Conservation (phyloP, 1,140 invertebrate genomes). For the Drosophila sp. region DNA sequence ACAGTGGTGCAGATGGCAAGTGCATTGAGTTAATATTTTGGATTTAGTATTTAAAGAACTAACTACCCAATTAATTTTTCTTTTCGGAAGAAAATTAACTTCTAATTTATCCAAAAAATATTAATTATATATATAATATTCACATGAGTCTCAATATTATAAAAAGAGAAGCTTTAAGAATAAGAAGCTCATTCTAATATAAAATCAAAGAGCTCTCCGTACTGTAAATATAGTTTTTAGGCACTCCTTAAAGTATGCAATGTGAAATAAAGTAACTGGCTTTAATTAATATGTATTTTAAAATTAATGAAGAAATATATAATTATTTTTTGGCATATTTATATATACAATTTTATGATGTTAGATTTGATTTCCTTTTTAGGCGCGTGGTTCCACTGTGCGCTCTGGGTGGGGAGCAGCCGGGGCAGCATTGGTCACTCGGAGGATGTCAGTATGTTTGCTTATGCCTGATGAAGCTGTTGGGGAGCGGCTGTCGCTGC, state of each 20-base stretch:
- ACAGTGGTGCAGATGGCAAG: constrained; percentile 17
- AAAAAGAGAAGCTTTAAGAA: too few species aligned
- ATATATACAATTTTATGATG: neutral
- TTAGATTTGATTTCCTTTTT: neutral
- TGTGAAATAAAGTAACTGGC: too few species aligned
- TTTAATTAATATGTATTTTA: too few species aligned
- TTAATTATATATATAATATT: too few species aligned
- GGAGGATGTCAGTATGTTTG: constrained; percentile 61
- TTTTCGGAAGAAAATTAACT: too few species aligned
- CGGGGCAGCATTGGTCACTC: constrained; percentile 52
- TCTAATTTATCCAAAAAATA: too few species aligned
- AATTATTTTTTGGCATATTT: neutral
- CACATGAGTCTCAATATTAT: too few species aligned
- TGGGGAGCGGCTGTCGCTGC: constrained; percentile 42
- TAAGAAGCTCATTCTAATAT: too few species aligned
- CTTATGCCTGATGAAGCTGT: constrained; percentile 80
- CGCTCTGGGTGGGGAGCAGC: constrained; percentile 4
- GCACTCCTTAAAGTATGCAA: constrained; percentile 29
- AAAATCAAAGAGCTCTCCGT: too few species aligned
- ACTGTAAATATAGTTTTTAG: too few species aligned
- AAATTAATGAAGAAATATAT: too few species aligned
- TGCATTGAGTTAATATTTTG: neutral
- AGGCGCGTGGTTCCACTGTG: constrained; percentile 17
- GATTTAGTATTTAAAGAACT: neutral
- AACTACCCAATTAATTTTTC: too few species aligned